Percentiles rank a stretch among this genome's conserved stretches.
Conservation (phyloP, 2,888 invertebrate species). For the Lepidochrysops patricia region DNA sequence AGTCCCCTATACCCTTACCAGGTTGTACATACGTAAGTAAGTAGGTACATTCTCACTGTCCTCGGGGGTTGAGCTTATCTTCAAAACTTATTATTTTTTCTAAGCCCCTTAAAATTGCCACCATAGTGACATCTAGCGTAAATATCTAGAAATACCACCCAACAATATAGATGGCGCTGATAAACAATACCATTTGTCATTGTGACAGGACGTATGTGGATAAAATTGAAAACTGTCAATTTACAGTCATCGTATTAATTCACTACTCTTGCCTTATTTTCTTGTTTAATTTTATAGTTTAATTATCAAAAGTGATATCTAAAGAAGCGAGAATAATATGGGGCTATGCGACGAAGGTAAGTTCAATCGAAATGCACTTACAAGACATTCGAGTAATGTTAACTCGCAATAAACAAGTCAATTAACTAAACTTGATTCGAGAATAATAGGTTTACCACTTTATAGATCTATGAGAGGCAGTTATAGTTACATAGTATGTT, state of each 20-base stretch:
- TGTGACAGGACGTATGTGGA: neutral
- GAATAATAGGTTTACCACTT: conserved; percentile 21
- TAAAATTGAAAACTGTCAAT: neutral
- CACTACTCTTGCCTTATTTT: neutral
- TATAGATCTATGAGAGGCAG: neutral
- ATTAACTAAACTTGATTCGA: conserved; percentile 37
- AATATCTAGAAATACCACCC: neutral
- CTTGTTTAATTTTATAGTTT: neutral
- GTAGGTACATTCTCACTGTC: no score
- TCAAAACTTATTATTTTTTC: no score
- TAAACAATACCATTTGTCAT: neutral
- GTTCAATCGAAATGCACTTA: conserved; percentile 25
- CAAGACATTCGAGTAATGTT: conserved; percentile 15
- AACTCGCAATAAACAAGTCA: conserved; percentile 50
- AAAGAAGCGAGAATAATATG: conserved; percentile 33
- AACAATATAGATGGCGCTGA: neutral
- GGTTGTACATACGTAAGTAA: no score
- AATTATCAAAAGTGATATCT: conserved; percentile 11
- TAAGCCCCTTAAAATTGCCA: no score
- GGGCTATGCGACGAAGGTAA: conserved; percentile 66
- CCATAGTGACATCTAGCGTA: neutral
- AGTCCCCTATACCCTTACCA: no score
- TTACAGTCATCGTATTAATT: neutral
- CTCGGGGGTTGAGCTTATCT: no score
- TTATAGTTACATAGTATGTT: neutral